These are phyloP conservation scores for Phoxinus dragarum DNA, from an alignment of 2,797 vertebrate species.

Conservation along the genomic window DNA sequence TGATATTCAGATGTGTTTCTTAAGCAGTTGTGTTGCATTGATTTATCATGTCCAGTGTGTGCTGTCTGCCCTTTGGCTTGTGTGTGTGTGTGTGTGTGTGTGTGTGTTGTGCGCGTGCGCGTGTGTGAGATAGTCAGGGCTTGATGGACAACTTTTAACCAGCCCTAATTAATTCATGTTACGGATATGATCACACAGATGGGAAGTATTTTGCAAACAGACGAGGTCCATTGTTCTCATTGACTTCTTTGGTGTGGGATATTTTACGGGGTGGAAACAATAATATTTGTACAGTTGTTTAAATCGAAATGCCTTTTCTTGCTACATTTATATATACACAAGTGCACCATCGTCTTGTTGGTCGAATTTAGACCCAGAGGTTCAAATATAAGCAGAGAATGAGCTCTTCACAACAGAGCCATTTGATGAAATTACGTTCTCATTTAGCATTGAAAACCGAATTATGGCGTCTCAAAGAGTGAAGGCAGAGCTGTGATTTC, in stretches of 20 bases:
- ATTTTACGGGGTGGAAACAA: conserved; percentile 5
- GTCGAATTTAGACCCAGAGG: neutral
- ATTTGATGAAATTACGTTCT: neutral
- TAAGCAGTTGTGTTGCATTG: conserved; percentile 55
- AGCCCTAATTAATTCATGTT: conserved; percentile 20
- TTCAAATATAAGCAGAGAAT: neutral
- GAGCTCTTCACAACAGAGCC: neutral
- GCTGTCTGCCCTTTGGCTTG: conserved; percentile 46
- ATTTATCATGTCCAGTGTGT: conserved; percentile 58
- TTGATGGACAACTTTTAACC: conserved; percentile 33
- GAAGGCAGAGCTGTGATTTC: conserved; percentile 17
- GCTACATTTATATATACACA: conserved; percentile 27
- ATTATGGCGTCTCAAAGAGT: conserved; percentile 14
- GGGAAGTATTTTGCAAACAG: conserved; percentile 29
- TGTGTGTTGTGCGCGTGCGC: too few species aligned
- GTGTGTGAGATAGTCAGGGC: neutral
- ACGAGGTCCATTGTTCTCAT: conserved; percentile 13
- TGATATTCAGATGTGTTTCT: conserved; percentile 58
- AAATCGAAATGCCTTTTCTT: conserved; percentile 35
- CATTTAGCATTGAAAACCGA: neutral
- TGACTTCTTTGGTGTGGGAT: conserved; percentile 8
- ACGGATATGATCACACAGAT: neutral
- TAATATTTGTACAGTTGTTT: conserved; percentile 39
- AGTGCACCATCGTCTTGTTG: conserved; percentile 28
- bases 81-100: neutral